Conservation (phyloP, 2,888 invertebrate genomes). For the Tachina grossa region DNA sequence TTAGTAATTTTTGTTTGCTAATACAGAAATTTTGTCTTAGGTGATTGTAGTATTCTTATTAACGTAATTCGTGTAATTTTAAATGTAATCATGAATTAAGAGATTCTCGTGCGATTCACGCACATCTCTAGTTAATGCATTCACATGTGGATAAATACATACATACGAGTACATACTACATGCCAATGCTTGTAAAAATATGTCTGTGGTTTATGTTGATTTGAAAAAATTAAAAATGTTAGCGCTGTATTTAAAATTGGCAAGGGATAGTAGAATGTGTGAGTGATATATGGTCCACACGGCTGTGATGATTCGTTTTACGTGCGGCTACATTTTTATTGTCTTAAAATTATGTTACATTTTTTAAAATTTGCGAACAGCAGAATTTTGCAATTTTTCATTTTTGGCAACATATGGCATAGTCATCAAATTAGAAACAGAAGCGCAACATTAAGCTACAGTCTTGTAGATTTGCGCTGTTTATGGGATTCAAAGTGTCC, state of each 20-base stretch:
- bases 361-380: slow-evolving; percentile 68
- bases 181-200: background rate
- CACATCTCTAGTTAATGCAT: no score
- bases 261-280: slow-evolving; percentile 59
- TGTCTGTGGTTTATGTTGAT: background rate
- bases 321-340: slow-evolving; percentile 73
- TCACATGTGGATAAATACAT: no score
- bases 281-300: slow-evolving; percentile 52
- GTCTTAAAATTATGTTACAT: slow-evolving; percentile 66
- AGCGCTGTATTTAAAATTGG: slow-evolving; percentile 39
- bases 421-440: slow-evolving; percentile 76
- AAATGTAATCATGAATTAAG: no score
- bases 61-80: no score
- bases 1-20: no score
- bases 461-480: slow-evolving; percentile 35
- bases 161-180: no score
- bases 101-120: no score
- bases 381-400: slow-evolving; percentile 74
- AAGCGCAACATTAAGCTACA: slow-evolving; percentile 66
- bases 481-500: slow-evolving; percentile 59
- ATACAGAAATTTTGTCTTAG: no score
- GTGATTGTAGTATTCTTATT: no score
- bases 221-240: slow-evolving; percentile 39
- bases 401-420: slow-evolving; percentile 76
- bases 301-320: slow-evolving; percentile 72